Evolutionary conservation across 2,888 invertebrate genomes (phyloP).

Genomic region (Ferdinandea cuprea): DNA sequence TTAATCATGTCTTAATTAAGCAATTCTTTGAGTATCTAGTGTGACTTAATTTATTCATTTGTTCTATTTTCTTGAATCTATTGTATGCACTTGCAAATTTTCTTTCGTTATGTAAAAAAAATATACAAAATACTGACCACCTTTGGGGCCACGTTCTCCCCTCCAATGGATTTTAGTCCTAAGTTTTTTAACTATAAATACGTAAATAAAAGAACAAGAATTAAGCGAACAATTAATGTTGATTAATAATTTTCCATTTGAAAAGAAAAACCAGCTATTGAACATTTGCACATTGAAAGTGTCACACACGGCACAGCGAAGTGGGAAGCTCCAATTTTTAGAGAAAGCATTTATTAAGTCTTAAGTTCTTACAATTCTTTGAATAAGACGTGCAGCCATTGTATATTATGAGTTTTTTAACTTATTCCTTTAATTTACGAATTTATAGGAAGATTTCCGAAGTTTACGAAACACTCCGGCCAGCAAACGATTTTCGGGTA

Average conservation of each 20-base stretch:
- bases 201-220: conserved; percentile 43
- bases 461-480: conserved; percentile 38
- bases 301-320: conserved; percentile 30
- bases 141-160: conserved; percentile 56
- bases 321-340: conserved; percentile 1
- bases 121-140: conserved; percentile 68
- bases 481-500: conserved; percentile 47
- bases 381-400: conserved; percentile 83
- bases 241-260: conserved; percentile 18
- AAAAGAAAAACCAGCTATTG: conserved; percentile 19
- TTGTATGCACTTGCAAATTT: conserved; percentile 23
- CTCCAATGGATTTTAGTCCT: conserved; percentile 58
- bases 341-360: conserved; percentile 11
- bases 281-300: not conserved
- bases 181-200: conserved; percentile 66
- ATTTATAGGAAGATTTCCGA: conserved; percentile 16
- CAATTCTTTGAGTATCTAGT: conserved; percentile 16
- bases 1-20: not conserved
- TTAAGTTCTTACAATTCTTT: conserved; percentile 82
- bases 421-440: conserved; percentile 11
- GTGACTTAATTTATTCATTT: conserved; percentile 5
- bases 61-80: conserved; percentile 12
- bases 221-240: conserved; percentile 28
- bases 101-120: conserved; percentile 67
- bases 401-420: conserved; percentile 6